These are phyloP conservation scores for Ommatoiulus sabulosus DNA, from an alignment of 2,888 invertebrate species.

Conservation along the genomic window DNA sequence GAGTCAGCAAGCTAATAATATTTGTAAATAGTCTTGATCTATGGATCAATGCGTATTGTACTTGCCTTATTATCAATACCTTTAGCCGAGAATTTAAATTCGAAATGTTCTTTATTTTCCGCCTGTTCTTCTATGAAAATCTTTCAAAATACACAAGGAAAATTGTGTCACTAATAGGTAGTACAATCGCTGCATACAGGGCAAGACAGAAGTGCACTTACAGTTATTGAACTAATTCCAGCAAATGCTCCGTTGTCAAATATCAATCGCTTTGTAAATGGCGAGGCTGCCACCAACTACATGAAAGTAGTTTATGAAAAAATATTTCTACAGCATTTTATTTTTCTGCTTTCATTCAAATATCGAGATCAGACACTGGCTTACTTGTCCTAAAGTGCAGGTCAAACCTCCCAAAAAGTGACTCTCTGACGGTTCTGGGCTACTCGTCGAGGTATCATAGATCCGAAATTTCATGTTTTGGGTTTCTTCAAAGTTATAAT, in stretches of 20 bases:
- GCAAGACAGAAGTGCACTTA: not conserved
- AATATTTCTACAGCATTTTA: no score
- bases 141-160: not conserved
- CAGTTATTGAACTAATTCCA: conserved; percentile 39
- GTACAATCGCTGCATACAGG: not conserved
- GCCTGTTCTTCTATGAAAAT: conserved; percentile 49
- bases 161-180: not conserved
- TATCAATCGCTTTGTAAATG: not conserved
- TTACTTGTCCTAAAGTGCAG: conserved; percentile 46
- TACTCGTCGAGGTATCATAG: conserved; percentile 57
- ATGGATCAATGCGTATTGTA: no score
- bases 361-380: not conserved
- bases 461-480: conserved; percentile 68
- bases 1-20: no score
- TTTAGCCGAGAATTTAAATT: conserved; percentile 53
- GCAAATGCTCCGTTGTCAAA: conserved; percentile 61
- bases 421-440: not conserved
- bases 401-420: conserved; percentile 38
- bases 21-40: no score
- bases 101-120: not conserved
- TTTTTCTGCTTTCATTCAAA: no score
- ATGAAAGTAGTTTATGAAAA: not conserved
- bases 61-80: conserved; percentile 52
- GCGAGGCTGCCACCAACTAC: conserved; percentile 24
- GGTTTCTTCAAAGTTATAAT: conserved; percentile 69